A percentile compares a stretch with the other conserved stretches of the same genome.
phyloP scores from a whole-genome alignment of 2,797 vertebrate genomes.

The Brachyrhaphis roseni region DNA sequence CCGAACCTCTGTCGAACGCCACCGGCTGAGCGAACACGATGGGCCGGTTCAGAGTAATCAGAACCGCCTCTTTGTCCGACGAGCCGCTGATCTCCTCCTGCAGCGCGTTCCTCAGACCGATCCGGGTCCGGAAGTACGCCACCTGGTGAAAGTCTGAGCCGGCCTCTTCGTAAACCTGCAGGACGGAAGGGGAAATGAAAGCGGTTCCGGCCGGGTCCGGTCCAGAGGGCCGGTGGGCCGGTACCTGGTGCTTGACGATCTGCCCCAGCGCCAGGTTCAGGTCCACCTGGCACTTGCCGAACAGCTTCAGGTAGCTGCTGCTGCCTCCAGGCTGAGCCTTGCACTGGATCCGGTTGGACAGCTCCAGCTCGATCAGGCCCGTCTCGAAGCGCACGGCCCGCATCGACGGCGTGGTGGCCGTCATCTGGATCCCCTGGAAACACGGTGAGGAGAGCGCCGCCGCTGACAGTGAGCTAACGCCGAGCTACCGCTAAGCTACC shows the following conservation, averaged over 20 bases:
- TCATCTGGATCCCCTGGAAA: slow-evolving; percentile 95
- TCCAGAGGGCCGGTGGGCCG: not conserved
- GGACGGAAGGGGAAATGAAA: not conserved
- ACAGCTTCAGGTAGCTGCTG: slow-evolving; percentile 97
- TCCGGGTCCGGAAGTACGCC: slow-evolving; percentile 97
- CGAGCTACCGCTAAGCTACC: not conserved
- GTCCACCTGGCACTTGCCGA: slow-evolving; percentile 98
- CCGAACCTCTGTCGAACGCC: slow-evolving; percentile 95
- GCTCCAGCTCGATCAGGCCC: slow-evolving; percentile 94
- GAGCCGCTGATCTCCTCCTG: slow-evolving; percentile 97
- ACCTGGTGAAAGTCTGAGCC: slow-evolving; percentile 99
- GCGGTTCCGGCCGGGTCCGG: accelerated
- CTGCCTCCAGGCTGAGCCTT: slow-evolving; percentile 94
- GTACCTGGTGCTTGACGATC: slow-evolving; percentile 98
- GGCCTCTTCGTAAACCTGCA: slow-evolving; percentile 99
- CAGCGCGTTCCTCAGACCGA: slow-evolving; percentile 95
- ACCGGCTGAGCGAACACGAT: slow-evolving; percentile 98
- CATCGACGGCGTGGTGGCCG: slow-evolving; percentile 98
- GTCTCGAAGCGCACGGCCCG: slow-evolving; percentile 97
- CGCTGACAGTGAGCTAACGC: not conserved
- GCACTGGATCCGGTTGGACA: slow-evolving; percentile 97
- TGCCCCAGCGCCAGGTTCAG: slow-evolving; percentile 96
- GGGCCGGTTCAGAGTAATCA: slow-evolving; percentile 96
- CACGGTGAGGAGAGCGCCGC: not conserved
- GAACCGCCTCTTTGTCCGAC: slow-evolving; percentile 95